A percentile compares a stretch with the other conserved stretches of the same genome.
These are phyloP conservation scores for Rynchops niger DNA, from an alignment of 2,113 vertebrate species.

Conservation along the genomic window DNA sequence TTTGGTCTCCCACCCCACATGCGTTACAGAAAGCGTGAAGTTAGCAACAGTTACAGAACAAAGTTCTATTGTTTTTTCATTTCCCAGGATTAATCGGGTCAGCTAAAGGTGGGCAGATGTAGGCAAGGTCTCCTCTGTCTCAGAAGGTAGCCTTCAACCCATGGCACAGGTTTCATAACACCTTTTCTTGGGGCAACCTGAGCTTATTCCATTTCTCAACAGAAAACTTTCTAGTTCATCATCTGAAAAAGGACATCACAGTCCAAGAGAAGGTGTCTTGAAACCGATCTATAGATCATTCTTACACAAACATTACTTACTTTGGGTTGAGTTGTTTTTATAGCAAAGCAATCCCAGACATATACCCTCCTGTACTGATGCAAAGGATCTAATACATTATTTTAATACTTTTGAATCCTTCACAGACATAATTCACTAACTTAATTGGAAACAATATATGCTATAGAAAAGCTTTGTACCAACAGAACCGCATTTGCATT, in stretches of 20 bases:
- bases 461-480: neutral
- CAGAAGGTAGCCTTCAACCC: neutral
- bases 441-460: neutral
- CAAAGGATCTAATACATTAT: neutral
- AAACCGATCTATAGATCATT: neutral
- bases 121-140: neutral
- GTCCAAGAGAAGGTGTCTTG: neutral
- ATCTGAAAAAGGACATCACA: neutral
- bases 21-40: neutral
- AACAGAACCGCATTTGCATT: neutral
- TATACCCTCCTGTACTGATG: neutral
- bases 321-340: neutral
- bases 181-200: neutral
- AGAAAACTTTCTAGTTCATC: neutral
- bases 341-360: neutral
- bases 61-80: neutral
- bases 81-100: neutral
- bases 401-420: neutral
- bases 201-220: neutral
- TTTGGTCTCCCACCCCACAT: neutral
- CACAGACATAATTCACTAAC: neutral
- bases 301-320: neutral
- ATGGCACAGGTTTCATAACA: neutral
- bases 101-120: neutral
- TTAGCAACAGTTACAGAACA: neutral